These are phyloP conservation scores for Hypomecis atomaria DNA, from an alignment of 2,888 invertebrate genomes.

Conservation along the genomic window DNA sequence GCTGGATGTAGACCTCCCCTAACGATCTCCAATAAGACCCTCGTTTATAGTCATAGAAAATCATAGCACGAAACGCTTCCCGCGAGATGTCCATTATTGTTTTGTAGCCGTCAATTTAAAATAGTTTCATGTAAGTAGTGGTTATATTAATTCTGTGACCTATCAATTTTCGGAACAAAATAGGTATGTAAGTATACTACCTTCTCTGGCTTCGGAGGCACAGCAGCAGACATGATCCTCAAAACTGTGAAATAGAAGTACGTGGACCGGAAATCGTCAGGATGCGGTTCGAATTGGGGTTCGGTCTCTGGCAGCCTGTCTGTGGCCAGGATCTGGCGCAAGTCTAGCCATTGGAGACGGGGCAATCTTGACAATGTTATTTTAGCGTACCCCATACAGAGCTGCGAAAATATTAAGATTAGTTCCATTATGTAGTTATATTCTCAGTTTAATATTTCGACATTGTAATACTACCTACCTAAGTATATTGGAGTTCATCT, in stretches of 20 bases:
- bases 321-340: constrained; percentile 67
- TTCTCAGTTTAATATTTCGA: no score
- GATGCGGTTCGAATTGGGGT: constrained; percentile 57
- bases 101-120: neutral
- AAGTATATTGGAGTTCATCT: no score
- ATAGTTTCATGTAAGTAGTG: neutral
- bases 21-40: no score
- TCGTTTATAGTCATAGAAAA: neutral
- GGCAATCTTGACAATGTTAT: constrained; percentile 67
- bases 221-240: constrained; percentile 80
- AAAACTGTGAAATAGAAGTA: constrained; percentile 78
- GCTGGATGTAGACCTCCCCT: no score
- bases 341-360: constrained; percentile 79
- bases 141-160: neutral
- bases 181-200: constrained; percentile 43
- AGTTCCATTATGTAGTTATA: no score
- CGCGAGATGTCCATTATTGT: neutral
- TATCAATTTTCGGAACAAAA: neutral
- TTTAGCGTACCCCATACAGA: constrained; percentile 77
- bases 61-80: neutral
- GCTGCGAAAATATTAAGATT: constrained; percentile 53
- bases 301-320: constrained; percentile 55
- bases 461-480: no score
- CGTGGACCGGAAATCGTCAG: constrained; percentile 67
- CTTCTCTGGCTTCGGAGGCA: constrained; percentile 82